Evolutionary conservation across 2,888 invertebrate genomes (phyloP), one percentile per base, ranked within the genome.

Genomic region (Cabera pusaria): DNA sequence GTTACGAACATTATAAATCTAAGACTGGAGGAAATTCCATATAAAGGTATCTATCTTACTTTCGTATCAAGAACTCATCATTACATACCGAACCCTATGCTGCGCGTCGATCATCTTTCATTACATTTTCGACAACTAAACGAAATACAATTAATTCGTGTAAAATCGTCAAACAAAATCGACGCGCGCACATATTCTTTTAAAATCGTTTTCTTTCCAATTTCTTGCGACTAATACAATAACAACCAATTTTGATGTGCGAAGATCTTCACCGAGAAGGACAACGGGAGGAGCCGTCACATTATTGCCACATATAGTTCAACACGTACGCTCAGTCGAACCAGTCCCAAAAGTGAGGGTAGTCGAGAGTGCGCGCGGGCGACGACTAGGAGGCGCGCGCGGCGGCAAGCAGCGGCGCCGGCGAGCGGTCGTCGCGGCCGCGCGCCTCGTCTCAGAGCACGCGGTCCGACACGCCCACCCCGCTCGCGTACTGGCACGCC

Each of bases 391-490:
- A 83, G 56, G 70, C 79, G 65, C 77, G 77, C 60, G 76, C 75
- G 63, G 67, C 61, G 52, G 71, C 66, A 54, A 67, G 69, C 65
- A 67, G 66, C 60, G 71, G 73, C 69, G 81, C 76, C 61, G 75
- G 81, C 52, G 65, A 58, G n/a, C n/a, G n/a, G 53, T 76, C 77
- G 60, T 82, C 90, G 91, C 90, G 93, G 88, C 90, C 93, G 84
- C 91, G 90, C 77, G 91, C 93, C 92, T 93, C 92, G 77, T 93
- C 93, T 94, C 94, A 94, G 91, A 94, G 94, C 77, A 92, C 91
- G 72, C 94, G 86, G 71, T 92, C 92, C 50, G 91, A 91, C 52
- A 78, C 80, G 25, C 92, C 92, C 52, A 78, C 80, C 27, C 92
- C 92, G 53, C 93, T 91, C 45, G 93, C 94, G 77, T 94, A 94